Percentiles rank a stretch among this genome's conserved stretches.
Evolutionary conservation across 2,888 invertebrate genomes (phyloP).

Genomic region (Tortricodes alternella): DNA sequence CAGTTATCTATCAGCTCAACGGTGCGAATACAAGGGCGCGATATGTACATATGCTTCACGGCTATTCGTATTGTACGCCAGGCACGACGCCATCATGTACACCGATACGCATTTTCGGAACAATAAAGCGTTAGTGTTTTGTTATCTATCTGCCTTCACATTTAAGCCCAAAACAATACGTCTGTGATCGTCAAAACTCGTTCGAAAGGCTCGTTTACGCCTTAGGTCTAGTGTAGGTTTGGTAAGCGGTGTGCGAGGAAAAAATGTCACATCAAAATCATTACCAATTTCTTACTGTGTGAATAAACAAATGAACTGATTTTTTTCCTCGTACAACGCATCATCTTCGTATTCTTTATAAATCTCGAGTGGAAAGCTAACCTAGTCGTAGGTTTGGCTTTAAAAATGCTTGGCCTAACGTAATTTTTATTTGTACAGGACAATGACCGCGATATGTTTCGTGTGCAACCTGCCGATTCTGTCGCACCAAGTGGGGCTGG

Average conservation of each 20-base stretch:
- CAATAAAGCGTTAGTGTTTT: constrained; percentile 71
- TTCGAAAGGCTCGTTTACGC: too few relatives aligned
- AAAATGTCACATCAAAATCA: too few relatives aligned
- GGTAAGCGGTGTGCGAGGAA: too few relatives aligned
- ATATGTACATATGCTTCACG: constrained; percentile 60
- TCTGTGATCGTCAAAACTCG: too few relatives aligned
- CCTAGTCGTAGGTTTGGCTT: too few relatives aligned
- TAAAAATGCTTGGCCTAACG: not conserved
- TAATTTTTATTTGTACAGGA: constrained; percentile 83
- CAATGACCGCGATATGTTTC: constrained; percentile 97
- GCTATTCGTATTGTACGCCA: constrained; percentile 52
- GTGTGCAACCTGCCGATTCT: constrained; percentile 97
- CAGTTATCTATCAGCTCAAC: constrained; percentile 66
- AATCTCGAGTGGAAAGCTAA: too few relatives aligned
- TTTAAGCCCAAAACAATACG: not conserved
- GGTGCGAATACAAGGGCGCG: constrained; percentile 71
- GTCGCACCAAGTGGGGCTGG: constrained; percentile 96
- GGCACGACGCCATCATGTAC: constrained; percentile 57
- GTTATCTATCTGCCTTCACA: constrained; percentile 1
- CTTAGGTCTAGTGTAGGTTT: too few relatives aligned
- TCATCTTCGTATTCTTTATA: too few relatives aligned
- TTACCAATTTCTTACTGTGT: too few relatives aligned
- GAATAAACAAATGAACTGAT: too few relatives aligned
- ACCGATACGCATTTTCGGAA: constrained; percentile 64
- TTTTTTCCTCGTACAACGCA: too few relatives aligned